Percentiles rank a stretch among this genome's conserved stretches.
phyloP scores from a whole-genome alignment of 2,888 invertebrate species.

The Ernsta delagoae region DNA sequence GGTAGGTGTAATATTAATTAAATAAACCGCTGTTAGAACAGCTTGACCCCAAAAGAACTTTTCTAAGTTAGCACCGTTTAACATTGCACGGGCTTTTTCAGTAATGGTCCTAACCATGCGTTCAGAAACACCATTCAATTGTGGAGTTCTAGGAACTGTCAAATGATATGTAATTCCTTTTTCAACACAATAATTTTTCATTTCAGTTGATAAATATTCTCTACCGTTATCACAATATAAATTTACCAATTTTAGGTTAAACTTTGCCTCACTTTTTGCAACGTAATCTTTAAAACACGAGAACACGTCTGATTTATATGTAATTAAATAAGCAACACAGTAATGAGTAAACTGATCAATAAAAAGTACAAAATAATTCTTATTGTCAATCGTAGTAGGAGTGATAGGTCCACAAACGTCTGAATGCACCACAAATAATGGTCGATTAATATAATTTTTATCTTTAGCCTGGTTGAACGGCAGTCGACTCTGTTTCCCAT shows the following conservation, averaged over 20 bases:
- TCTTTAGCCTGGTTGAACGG: conserved; percentile 48
- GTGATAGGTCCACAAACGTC: conserved; percentile 55
- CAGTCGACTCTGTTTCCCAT: conserved; percentile 55
- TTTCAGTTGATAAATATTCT: conserved; percentile 52
- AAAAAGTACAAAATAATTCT: conserved; percentile 54
- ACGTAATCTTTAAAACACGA: conserved; percentile 12
- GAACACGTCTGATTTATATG: not conserved
- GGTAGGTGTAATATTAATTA: conserved; percentile 18
- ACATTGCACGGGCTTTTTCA: conserved; percentile 10
- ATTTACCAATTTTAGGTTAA: conserved; percentile 49
- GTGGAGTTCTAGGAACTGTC: conserved; percentile 46
- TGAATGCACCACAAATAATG: conserved; percentile 54
- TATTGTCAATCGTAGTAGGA: conserved; percentile 50
- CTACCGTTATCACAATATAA: conserved; percentile 53
- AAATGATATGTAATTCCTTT: conserved; percentile 44
- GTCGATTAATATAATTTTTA: conserved; percentile 49
- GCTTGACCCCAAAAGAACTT: conserved; percentile 6
- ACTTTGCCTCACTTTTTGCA: conserved; percentile 43
- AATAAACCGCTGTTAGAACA: conserved; percentile 7
- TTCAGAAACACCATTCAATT: conserved; percentile 5
- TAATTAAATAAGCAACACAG: not conserved
- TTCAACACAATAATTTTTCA: conserved; percentile 44
- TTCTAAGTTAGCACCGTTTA: not conserved
- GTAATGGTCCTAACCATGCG: conserved; percentile 5
- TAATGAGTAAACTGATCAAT: conserved; percentile 45